Conservation (phyloP, 2,888 invertebrate genomes). For the Netelia inedita region DNA sequence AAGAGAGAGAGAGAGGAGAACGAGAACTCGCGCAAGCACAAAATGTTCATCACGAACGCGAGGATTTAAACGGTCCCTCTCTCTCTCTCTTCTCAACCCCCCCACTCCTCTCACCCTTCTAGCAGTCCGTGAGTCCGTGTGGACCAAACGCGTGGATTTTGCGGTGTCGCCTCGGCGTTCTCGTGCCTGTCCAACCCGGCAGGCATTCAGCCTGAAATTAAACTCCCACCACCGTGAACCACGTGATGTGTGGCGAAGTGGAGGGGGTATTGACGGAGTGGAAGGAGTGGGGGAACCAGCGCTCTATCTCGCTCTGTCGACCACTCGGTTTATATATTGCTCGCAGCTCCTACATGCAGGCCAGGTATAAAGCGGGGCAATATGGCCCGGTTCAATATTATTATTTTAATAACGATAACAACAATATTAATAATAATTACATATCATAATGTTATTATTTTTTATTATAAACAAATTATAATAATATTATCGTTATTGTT, state of each 20-base stretch:
- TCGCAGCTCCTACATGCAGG: not conserved
- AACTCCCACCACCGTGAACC: slow-evolving; percentile 70
- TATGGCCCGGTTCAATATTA: no score
- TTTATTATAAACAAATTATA: no score
- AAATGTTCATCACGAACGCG: slow-evolving; percentile 54
- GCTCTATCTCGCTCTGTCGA: slow-evolving; percentile 9
- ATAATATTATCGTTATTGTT: no score
- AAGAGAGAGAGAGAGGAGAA: slow-evolving; percentile 13
- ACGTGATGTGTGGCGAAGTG: slow-evolving; percentile 13
- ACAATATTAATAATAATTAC: no score
- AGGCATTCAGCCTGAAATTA: slow-evolving; percentile 76
- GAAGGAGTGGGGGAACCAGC: slow-evolving; percentile 2
- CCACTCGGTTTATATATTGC: slow-evolving; percentile 32
- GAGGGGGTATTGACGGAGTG: not conserved
- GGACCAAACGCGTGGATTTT: slow-evolving; percentile 64
- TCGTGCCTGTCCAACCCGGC: slow-evolving; percentile 55
- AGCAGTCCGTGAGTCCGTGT: slow-evolving; percentile 35
- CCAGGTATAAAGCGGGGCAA: no score
- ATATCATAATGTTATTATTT: no score
- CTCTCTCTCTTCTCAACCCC: slow-evolving; percentile 37
- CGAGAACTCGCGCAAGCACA: slow-evolving; percentile 40
- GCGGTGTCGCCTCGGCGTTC: slow-evolving; percentile 67
- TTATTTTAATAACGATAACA: no score
- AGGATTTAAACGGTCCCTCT: slow-evolving; percentile 34
- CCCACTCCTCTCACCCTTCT: slow-evolving; percentile 24